Base-by-base conservation (phyloP, 2,113 vertebrate genomes). In the Ginglymostoma cirratum region DNA sequence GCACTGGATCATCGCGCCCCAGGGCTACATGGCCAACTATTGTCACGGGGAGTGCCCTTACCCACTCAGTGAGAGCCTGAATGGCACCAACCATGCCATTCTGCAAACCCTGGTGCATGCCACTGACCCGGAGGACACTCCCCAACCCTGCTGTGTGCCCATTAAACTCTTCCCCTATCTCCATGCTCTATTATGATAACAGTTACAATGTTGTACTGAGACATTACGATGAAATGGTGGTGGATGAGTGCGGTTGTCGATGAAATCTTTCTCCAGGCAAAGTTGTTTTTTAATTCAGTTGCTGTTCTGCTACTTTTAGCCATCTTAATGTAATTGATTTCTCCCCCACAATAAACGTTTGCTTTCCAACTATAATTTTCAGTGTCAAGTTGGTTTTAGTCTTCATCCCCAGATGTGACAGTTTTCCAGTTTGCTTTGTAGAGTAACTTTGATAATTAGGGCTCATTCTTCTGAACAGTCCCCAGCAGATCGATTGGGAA, bases 221-320 rank as follows among this genome's bases (percentile, higher is more conserved):
- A 5, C 99, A 99, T 96, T 99, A 99, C 17, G 98, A 99, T 96
- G 98, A 99, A 97, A 99, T 99, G 99, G 98, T 98, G 97, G 99
- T 99, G 97, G 98, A 99, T 0, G 98, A 99, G 97, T 99, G 99
- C 0, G 98, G 99, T 5, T 99, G 99, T 96, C 97, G 99, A 67
- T 99, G 97, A 98, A 0, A 78, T 66, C n/a, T 93, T 3, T 2
- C 21, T 65, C 15, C 34, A 0, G 30, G 19, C 94, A n/a, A 70
- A 87, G 48, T 38, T 96, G 96, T 21, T 5, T 86, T 67, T 93
- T 42, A 93, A 67, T n/a, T 93, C 38, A 27, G 27, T 67, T 21
- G 23, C 34, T 66, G 14, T n/a, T 6, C 55, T 52, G 15, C 1
- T 12, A 10, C 45, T 7, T 55, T 90, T 61, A n/a, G 52, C 14